Evolutionary conservation across 2,113 vertebrate species (phyloP).

Genomic region (Dolichotis patagonum): DNA sequence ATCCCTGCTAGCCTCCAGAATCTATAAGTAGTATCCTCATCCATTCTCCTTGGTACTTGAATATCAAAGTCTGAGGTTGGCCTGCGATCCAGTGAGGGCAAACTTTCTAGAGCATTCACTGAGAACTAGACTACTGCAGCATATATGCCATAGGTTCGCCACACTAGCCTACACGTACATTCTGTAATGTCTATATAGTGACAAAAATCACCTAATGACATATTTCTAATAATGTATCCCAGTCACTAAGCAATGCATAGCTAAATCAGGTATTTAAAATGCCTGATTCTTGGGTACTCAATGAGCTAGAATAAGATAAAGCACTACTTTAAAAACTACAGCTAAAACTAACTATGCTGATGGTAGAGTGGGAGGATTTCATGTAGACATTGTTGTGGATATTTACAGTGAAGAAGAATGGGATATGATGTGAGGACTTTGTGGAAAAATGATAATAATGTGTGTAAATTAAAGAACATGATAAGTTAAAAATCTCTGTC

Average conservation of each 20-base stretch:
- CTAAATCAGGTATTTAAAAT: not conserved
- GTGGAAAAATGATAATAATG: not conserved
- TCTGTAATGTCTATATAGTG: not conserved
- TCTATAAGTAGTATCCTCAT: not conserved
- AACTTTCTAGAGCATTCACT: not conserved
- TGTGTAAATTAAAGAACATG: not conserved
- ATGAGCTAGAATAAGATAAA: not conserved
- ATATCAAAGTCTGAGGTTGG: not conserved
- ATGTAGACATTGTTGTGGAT: not conserved
- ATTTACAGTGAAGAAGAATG: not conserved
- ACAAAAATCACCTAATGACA: not conserved
- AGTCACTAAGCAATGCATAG: not conserved
- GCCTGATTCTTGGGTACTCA: not conserved
- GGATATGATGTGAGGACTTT: not conserved
- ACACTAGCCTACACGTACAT: not conserved
- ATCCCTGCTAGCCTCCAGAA: not conserved
- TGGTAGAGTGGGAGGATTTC: not conserved
- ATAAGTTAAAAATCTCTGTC: not conserved
- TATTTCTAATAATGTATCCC: not conserved
- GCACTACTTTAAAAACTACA: not conserved
- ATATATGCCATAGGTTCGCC: not conserved
- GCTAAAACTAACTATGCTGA: not conserved
- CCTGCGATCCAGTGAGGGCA: not conserved
- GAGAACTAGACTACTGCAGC: not conserved
- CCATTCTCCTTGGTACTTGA: rapidly evolving